A percentile compares a stretch with the other conserved stretches of the same genome.
Conservation (phyloP, 1,140 invertebrate species). For the Sminthurides bifidus region DNA sequence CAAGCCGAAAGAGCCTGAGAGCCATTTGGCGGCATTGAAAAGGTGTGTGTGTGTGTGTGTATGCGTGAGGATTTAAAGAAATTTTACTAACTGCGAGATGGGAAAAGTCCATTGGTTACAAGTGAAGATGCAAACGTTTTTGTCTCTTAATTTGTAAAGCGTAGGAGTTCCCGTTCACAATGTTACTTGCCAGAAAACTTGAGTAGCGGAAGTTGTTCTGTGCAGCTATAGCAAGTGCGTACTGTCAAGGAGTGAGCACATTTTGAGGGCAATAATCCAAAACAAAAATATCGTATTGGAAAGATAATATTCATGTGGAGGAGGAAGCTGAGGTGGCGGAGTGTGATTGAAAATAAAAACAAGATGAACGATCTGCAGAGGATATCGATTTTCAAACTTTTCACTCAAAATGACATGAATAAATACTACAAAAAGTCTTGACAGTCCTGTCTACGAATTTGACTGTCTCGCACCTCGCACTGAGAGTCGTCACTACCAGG, state of each 20-base stretch:
- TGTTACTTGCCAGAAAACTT: no score
- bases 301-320: background rate
- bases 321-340: background rate
- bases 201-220: background rate
- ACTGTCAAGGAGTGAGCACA: background rate
- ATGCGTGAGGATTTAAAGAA: no score
- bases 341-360: slow-evolving; percentile 6
- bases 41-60: no score
- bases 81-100: no score
- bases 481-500: no score
- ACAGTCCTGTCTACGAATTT: slow-evolving; percentile 14
- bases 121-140: no score
- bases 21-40: no score
- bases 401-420: slow-evolving; percentile 29
- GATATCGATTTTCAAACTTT: slow-evolving; percentile 30
- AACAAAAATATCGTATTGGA: background rate
- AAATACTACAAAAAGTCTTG: slow-evolving; percentile 18
- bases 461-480: background rate
- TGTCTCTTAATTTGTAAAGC: no score
- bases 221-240: background rate
- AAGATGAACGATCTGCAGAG: slow-evolving; percentile 25
- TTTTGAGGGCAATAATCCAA: no score
- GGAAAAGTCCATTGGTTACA: no score
- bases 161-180: no score
- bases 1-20: no score